Base-by-base conservation (phyloP, 2,888 invertebrate species). In the Chalcosyrphus nemorum region DNA sequence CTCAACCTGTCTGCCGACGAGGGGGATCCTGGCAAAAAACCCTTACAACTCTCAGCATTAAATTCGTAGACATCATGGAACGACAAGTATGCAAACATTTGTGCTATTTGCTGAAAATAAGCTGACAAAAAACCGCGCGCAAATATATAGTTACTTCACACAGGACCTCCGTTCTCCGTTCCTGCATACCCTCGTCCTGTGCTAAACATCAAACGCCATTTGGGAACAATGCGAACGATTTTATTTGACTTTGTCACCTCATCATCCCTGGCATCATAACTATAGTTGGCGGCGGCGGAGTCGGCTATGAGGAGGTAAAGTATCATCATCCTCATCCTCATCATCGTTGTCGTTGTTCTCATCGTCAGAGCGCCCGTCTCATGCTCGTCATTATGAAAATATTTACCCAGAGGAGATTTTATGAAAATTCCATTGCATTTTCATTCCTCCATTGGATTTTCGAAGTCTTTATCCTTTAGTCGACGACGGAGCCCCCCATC, bases 391-490 rank as follows among this genome's bases (percentile, higher is more conserved):
- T 77, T 74, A 70, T 68, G 50, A 24, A 76, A 76, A 77, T 82
- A 81, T 82, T 72, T 71, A 72, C 81, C 81, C 76, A 5, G 32
- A 59, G 74, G 45, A 75, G 70, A 80, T 78, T 78, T 47, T 74
- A 70, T 84, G 84, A 84, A 84, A 81, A 57, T 80, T 84, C 68
- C 80, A 84, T 84, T 84, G 84, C 84, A 70, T 57, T 84, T 74
- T 50, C 78, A 74, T 63, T 74, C 50, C 56, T 29, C 59, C 61
- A 57, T 75, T 81, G 70, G 65, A 70, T 75, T 81, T 63, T 3
- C 47, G 27, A 70, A 70, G 38, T 57, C 61, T 63, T 75, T 61
- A 81, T 68, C 68, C 52, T 47, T 54, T 54, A 45, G 74, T 59
- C 66, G 66, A 47, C 38, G 45, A n/a, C n/a, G n/a, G n/a, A n/a